Conservation (phyloP, 2,797 vertebrate genomes). For the Chiroxiphia lanceolata region DNA sequence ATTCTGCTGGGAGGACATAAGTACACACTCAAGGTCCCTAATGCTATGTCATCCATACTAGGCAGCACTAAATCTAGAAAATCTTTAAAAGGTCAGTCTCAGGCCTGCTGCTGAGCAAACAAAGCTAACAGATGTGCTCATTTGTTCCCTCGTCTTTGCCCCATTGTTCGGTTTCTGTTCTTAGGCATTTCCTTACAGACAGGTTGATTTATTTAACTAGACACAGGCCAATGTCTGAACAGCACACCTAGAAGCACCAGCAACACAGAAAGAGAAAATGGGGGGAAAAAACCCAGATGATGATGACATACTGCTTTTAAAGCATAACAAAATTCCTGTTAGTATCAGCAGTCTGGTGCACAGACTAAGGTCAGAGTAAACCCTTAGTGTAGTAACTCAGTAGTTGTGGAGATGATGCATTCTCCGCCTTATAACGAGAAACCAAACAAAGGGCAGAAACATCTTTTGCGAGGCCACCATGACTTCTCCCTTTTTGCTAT, state of each 20-base stretch:
- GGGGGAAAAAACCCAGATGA: neutral
- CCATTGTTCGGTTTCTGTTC: neutral
- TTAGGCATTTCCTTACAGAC: neutral
- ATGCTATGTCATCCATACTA: neutral
- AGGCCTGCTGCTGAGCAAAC: conserved; percentile 7
- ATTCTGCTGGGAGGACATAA: neutral
- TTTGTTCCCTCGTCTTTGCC: neutral
- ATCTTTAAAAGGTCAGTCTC: neutral
- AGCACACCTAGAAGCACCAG: neutral
- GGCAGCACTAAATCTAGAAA: conserved; percentile 9
- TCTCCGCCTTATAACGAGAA: neutral
- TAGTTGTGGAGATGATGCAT: neutral
- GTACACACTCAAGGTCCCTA: neutral
- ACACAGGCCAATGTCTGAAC: neutral
- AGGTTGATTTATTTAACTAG: neutral
- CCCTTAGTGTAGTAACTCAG: neutral
- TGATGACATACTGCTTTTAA: neutral
- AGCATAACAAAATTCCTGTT: neutral
- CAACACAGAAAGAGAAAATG: neutral
- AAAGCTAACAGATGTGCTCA: neutral
- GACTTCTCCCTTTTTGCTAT: neutral
- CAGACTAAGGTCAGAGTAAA: neutral
- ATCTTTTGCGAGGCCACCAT: neutral
- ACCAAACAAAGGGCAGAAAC: neutral
- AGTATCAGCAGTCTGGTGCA: neutral